Conservation (phyloP, 2,888 invertebrate genomes). For the Gerris lacustris region DNA sequence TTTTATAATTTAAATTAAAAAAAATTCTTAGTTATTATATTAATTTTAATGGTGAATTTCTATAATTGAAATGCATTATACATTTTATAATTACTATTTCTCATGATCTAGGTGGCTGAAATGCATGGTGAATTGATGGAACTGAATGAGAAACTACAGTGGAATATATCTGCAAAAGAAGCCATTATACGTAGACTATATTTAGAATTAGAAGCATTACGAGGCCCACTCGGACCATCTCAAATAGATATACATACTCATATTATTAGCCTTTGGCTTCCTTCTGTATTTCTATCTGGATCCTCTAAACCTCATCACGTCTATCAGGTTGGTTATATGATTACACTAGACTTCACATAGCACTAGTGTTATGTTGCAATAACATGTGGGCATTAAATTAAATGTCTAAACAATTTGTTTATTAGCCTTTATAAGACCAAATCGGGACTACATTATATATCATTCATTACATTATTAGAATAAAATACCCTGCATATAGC, state of each 20-base stretch:
- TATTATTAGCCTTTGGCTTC: constrained; percentile 73
- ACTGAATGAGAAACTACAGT: constrained; percentile 71
- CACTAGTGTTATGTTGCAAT: neutral
- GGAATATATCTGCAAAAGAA: constrained; percentile 53
- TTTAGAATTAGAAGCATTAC: constrained; percentile 50
- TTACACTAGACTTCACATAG: neutral
- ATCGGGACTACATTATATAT: no score
- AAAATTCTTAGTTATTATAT: no score
- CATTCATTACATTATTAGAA: no score
- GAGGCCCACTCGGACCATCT: constrained; percentile 47
- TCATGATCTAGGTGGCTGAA: constrained; percentile 58
- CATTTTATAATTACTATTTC: no score
- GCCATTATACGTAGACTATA: constrained; percentile 46
- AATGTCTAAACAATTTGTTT: no score
- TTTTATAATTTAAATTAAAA: no score
- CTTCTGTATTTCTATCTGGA: constrained; percentile 69
- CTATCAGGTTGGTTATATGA: constrained; percentile 56
- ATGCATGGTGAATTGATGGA: constrained; percentile 92
- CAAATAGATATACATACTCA: constrained; percentile 36
- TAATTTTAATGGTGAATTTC: no score
- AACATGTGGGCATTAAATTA: no score
- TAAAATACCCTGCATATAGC: no score
- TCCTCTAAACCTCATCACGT: constrained; percentile 68
- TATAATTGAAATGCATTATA: no score
- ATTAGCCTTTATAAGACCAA: no score